A percentile compares a stretch with the other conserved stretches of the same genome.
These are phyloP conservation scores for Drosophila tropicalis DNA, from an alignment of 1,140 invertebrate genomes.

Conservation along the genomic window DNA sequence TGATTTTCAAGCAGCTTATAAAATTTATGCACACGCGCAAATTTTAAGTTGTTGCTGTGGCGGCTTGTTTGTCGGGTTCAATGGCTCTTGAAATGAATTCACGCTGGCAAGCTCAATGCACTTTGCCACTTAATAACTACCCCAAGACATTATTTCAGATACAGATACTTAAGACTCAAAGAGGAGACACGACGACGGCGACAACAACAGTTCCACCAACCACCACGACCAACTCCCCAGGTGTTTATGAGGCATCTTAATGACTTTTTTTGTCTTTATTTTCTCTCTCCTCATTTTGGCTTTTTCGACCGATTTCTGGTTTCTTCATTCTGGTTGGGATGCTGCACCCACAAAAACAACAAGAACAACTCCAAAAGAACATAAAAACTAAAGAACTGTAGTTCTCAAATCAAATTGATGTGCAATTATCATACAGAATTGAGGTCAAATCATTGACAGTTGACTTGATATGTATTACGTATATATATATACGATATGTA, in stretches of 20 bases:
- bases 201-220: constrained; percentile 17
- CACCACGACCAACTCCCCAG: constrained; percentile 9
- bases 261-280: background rate
- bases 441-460: constrained; percentile 67
- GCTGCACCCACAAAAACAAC: constrained; percentile 13
- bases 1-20: constrained; percentile 40
- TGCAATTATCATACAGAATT: constrained; percentile 48
- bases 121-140: constrained; percentile 64
- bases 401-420: constrained; percentile 70
- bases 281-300: background rate
- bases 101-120: constrained; percentile 58
- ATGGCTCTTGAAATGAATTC: constrained; percentile 58
- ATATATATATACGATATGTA: too few species aligned
- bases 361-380: background rate
- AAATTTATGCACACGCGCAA: constrained; percentile 45
- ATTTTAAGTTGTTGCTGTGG: constrained; percentile 34
- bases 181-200: background rate
- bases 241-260: constrained; percentile 17
- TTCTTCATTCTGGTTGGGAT: background rate
- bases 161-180: constrained; percentile 24
- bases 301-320: background rate
- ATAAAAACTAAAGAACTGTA: background rate
- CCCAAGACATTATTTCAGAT: constrained; percentile 31
- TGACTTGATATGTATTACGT: constrained; percentile 1
- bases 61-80: constrained; percentile 40